Percentiles rank a stretch among this genome's conserved stretches.
Evolutionary conservation across 37 sponge, comb jelly and placozoan species (phyloP).

Genomic region (Agelas oroides): DNA sequence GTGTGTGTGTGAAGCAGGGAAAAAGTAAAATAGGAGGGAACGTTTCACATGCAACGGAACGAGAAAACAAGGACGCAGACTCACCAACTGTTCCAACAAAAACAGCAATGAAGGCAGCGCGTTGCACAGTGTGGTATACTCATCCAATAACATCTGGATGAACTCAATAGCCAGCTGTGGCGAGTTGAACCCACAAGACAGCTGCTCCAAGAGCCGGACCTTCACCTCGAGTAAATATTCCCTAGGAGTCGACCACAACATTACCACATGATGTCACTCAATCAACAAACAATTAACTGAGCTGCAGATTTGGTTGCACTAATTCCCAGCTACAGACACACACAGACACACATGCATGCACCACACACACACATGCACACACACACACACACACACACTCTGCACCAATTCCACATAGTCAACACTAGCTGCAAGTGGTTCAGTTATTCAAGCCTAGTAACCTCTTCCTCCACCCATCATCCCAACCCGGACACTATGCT

Average conservation of each 20-base stretch:
- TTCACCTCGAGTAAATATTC: constrained; percentile 89
- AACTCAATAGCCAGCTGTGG: constrained; percentile 86
- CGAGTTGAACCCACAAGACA: constrained; percentile 84
- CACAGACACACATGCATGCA: too few species aligned
- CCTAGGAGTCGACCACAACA: too few species aligned
- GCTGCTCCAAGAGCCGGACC: constrained; percentile 85
- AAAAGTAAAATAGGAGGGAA: neutral
- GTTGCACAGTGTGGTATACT: constrained; percentile 67
- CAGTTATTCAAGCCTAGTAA: too few species aligned
- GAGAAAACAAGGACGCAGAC: neutral
- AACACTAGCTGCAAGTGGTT: too few species aligned
- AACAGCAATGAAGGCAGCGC: constrained; percentile 72
- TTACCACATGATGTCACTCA: neutral
- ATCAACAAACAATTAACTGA: too few species aligned
- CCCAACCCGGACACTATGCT: neutral
- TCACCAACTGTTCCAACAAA: constrained; percentile 78
- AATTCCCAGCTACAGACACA: too few species aligned
- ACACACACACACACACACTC: too few species aligned
- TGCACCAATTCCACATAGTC: too few species aligned
- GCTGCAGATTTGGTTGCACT: too few species aligned
- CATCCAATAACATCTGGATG: constrained; percentile 83
- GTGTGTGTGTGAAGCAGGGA: constrained; percentile 14
- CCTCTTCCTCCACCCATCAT: too few species aligned
- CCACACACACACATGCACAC: too few species aligned
- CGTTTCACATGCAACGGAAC: neutral